Percentiles rank a stretch among this genome's conserved stretches.
Evolutionary conservation across 2,797 vertebrate species (phyloP).

Genomic region (Chrysocyon brachyurus): DNA sequence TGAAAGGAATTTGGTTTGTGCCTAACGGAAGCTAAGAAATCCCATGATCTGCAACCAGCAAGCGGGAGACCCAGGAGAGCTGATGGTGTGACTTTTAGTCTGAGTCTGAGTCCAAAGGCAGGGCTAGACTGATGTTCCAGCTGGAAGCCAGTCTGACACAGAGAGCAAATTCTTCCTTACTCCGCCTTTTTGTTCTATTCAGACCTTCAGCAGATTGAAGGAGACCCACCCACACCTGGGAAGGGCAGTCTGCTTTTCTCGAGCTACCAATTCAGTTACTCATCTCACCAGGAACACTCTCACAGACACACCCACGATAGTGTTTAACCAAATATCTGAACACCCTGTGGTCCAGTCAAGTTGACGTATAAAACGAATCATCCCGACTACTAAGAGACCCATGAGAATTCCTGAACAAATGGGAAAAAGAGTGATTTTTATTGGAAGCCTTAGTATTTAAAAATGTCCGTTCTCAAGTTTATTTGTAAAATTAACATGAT

Average conservation of each 20-base stretch:
- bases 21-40: background rate
- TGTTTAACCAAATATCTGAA: background rate
- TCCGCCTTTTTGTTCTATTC: background rate
- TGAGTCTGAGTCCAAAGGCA: background rate
- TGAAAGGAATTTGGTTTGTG: background rate
- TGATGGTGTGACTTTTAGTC: background rate
- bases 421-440: background rate
- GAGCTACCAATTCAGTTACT: background rate
- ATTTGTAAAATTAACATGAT: background rate
- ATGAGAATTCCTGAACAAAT: background rate
- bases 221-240: fast-evolving
- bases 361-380: background rate
- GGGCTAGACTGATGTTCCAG: background rate
- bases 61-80: background rate
- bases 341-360: background rate
- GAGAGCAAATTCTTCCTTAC: background rate
- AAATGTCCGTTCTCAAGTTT: background rate
- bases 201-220: background rate
- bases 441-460: conserved; percentile 30
- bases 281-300: background rate
- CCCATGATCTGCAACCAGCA: background rate
- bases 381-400: background rate
- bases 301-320: background rate
- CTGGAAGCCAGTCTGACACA: background rate
- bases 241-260: background rate